phyloP scores from a whole-genome alignment of 2,113 vertebrate genomes.

The Gallinago paraguaiae region DNA sequence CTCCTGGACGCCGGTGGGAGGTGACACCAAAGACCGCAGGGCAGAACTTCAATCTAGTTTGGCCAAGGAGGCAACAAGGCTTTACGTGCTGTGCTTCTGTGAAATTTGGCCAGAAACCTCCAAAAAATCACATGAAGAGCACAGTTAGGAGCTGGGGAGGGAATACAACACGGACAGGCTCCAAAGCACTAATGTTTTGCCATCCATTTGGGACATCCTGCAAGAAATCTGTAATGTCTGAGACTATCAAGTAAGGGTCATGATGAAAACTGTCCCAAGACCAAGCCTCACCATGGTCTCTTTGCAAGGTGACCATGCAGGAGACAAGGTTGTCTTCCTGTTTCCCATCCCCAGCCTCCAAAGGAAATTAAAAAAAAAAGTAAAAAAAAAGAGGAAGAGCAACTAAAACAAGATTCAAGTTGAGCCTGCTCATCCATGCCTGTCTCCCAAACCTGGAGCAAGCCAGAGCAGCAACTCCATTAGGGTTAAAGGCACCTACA shows the following conservation, averaged over 20 bases:
- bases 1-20: not conserved
- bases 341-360: not conserved
- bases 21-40: not conserved
- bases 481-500: not conserved
- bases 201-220: not conserved
- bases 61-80: not conserved
- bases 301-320: not conserved
- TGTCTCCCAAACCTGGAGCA: not conserved
- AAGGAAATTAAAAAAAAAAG: not conserved
- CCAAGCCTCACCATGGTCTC: not conserved
- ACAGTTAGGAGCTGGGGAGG: not conserved
- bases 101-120: not conserved
- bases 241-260: not conserved
- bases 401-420: not conserved
- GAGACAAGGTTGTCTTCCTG: rapidly evolving
- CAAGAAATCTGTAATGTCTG: not conserved
- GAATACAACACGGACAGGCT: not conserved
- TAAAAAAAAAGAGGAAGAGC: not conserved
- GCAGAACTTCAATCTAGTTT: not conserved
- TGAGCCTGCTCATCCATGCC: not conserved
- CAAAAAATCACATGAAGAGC: not conserved
- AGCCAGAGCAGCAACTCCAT: not conserved
- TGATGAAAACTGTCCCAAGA: not conserved
- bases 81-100: not conserved
- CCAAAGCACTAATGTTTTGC: not conserved